phyloP scores from a whole-genome alignment of 2,113 vertebrate genomes.

The Salvelinus fontinalis region DNA sequence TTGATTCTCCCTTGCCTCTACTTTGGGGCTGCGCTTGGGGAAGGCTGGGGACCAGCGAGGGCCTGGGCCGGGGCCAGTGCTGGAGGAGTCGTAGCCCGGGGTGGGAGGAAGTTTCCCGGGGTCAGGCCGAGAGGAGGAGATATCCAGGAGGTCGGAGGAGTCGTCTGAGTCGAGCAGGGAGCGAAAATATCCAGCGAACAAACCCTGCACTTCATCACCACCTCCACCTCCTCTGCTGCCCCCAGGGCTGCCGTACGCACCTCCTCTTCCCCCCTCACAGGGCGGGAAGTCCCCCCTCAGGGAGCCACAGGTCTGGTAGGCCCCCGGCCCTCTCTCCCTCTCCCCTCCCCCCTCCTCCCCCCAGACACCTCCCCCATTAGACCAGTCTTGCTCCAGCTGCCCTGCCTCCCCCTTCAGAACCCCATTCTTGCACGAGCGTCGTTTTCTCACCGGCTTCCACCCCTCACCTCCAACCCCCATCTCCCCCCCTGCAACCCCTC shows the following conservation, averaged over 20 bases:
- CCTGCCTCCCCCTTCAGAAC: slow-evolving; percentile 78
- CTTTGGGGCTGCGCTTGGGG: slow-evolving; percentile 81
- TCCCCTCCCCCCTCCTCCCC: slow-evolving; percentile 76
- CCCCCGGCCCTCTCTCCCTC: slow-evolving; percentile 64
- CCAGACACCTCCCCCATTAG: slow-evolving; percentile 84
- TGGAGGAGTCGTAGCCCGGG: slow-evolving; percentile 75
- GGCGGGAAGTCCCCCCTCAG: slow-evolving; percentile 68
- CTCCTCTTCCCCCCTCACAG: slow-evolving; percentile 68
- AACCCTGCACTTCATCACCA: slow-evolving; percentile 84
- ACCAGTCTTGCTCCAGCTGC: slow-evolving; percentile 79
- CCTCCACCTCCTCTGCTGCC: slow-evolving; percentile 66
- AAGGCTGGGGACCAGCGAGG: slow-evolving; percentile 85
- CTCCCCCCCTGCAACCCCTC: slow-evolving; percentile 60
- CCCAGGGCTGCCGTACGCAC: slow-evolving; percentile 67
- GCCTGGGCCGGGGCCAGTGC: slow-evolving; percentile 64
- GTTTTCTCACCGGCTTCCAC: slow-evolving; percentile 83
- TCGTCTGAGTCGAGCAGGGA: slow-evolving; percentile 95
- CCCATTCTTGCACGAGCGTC: slow-evolving; percentile 88
- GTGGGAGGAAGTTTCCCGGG: slow-evolving; percentile 77
- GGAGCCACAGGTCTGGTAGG: slow-evolving; percentile 68
- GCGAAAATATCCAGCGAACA: slow-evolving; percentile 96
- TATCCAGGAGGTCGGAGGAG: slow-evolving; percentile 93
- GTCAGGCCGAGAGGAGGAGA: slow-evolving; percentile 81
- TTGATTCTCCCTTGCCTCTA: slow-evolving; percentile 59
- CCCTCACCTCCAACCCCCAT: slow-evolving; percentile 53